These are phyloP conservation scores for Microvelia longipes DNA, from an alignment of 1,140 invertebrate genomes.

Conservation along the genomic window DNA sequence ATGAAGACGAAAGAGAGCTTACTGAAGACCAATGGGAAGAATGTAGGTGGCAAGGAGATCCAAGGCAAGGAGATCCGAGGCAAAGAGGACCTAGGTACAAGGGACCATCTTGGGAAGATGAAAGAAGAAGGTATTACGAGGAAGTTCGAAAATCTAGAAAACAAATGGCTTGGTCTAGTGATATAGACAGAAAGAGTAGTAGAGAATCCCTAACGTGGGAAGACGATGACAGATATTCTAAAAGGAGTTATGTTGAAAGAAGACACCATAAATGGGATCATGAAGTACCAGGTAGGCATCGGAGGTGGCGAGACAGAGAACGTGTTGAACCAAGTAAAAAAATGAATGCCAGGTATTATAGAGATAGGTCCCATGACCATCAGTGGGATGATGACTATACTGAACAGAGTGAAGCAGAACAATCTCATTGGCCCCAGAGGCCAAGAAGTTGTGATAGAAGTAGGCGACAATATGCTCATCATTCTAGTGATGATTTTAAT, in stretches of 20 bases:
- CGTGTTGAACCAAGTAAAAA: slow-evolving; percentile 25
- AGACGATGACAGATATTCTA: slow-evolving; percentile 24
- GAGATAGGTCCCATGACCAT: slow-evolving; percentile 32
- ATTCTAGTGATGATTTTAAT: slow-evolving; percentile 10
- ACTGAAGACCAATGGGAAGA: slow-evolving; percentile 21
- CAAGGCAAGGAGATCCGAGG: slow-evolving; percentile 13
- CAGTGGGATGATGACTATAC: slow-evolving; percentile 38
- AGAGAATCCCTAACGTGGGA: slow-evolving; percentile 20
- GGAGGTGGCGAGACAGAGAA: slow-evolving; percentile 22
- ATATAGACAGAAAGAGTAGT: slow-evolving; percentile 19
- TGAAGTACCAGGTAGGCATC: slow-evolving; percentile 17
- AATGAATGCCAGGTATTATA: slow-evolving; percentile 31
- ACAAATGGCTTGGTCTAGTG: slow-evolving; percentile 28
- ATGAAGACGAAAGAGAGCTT: slow-evolving; percentile 36
- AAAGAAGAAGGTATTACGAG: slow-evolving; percentile 18
- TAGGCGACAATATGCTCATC: slow-evolving; percentile 16
- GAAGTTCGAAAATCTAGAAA: slow-evolving; percentile 13
- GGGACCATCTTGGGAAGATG: slow-evolving; percentile 21
- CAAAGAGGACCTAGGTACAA: slow-evolving; percentile 15
- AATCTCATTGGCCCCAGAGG: slow-evolving; percentile 13
- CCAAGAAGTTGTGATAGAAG: slow-evolving; percentile 16
- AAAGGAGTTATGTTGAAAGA: slow-evolving; percentile 19
- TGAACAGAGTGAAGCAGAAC: slow-evolving; percentile 22
- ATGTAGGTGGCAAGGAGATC: slow-evolving; percentile 17
- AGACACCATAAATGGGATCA: slow-evolving; percentile 30